Evolutionary conservation across 92 coral and sea anemone genomes (phyloP), one percentile per base, ranked within the genome.

Genomic region (Palythoa grandis): DNA sequence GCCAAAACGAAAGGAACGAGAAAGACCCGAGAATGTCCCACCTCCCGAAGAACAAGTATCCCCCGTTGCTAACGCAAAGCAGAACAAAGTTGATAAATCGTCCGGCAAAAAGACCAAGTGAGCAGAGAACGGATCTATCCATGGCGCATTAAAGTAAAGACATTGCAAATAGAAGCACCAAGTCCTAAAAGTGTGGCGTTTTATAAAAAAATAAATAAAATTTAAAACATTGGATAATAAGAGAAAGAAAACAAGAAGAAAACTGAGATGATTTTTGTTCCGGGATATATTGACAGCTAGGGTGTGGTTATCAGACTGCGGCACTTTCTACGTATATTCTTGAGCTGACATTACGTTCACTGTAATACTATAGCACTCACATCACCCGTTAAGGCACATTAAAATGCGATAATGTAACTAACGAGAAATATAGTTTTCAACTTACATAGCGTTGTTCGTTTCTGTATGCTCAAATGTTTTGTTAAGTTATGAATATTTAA

Each of bases 1-100:
- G 25, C 91, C 83, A 39, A 87, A 54, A 10, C 65, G 86, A 52
- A 69, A 82, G 10, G 93, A 91, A 76, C 86, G 83, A 58, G 79
- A 68, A 23, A 60, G 77, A 17, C 88, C 79, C 6, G 67, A 71
- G 15, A 23, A 72, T 37, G 19, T 53, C 14, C 70, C 67, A 16
- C 76, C 77, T 52, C 35, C 87, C 52, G 79, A 16, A 3, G 74
- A 80, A 15, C 63, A 13, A 4, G 29, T 17, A 47, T 22, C 72
- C 8, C 85, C 72, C 13, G 43, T 6, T 65, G 60, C 60, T 0
- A 66, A 23, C 52, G 2, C 56, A 11, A 80, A 80, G 22, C 65
- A 78, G 20, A 19, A 35, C 68, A 76, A 76, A 29, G 66, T 29
- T 24, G 85, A 80, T 2, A 80, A 80, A 78, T 38, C 83, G 25